Evolutionary conservation across 1,140 invertebrate species (phyloP).

Genomic region (Xylocopa sonorina): DNA sequence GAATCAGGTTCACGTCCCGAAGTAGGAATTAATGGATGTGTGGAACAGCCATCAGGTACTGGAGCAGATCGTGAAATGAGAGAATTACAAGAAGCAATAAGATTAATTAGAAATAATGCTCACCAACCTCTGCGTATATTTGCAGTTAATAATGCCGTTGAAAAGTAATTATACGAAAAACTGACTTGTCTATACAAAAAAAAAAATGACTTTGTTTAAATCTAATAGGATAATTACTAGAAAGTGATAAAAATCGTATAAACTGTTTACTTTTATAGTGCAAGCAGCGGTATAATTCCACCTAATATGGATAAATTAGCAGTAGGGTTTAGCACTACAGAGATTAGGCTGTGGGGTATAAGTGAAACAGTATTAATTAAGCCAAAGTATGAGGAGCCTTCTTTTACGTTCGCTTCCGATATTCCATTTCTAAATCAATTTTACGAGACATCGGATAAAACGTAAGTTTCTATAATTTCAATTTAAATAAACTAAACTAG

Average conservation of each 20-base stretch:
- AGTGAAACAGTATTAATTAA: slow-evolving; percentile 83
- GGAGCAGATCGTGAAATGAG: slow-evolving; percentile 84
- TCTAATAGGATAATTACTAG: neutral
- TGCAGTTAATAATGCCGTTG: slow-evolving; percentile 84
- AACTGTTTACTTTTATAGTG: slow-evolving; percentile 76
- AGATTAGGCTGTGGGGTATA: slow-evolving; percentile 85
- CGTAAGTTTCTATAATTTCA: slow-evolving; percentile 58
- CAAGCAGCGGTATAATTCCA: slow-evolving; percentile 83
- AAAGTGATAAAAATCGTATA: slow-evolving; percentile 1
- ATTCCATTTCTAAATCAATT: slow-evolving; percentile 61
- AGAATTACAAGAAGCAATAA: slow-evolving; percentile 85
- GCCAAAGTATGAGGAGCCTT: slow-evolving; percentile 67
- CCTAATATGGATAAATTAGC: slow-evolving; percentile 83
- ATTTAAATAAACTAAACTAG: neutral
- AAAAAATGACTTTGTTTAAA: neutral
- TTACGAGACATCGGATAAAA: slow-evolving; percentile 62
- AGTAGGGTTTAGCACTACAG: slow-evolving; percentile 84
- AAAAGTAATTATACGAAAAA: slow-evolving; percentile 80
- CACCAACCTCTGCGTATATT: slow-evolving; percentile 84
- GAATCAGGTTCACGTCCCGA: slow-evolving; percentile 69
- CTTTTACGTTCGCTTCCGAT: slow-evolving; percentile 72
- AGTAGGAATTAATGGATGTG: slow-evolving; percentile 82
- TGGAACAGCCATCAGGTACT: slow-evolving; percentile 81
- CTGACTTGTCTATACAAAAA: neutral
- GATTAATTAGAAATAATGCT: slow-evolving; percentile 82